phyloP scores from a whole-genome alignment of 1,140 invertebrate genomes.

The Camponotus pennsylvanicus region DNA sequence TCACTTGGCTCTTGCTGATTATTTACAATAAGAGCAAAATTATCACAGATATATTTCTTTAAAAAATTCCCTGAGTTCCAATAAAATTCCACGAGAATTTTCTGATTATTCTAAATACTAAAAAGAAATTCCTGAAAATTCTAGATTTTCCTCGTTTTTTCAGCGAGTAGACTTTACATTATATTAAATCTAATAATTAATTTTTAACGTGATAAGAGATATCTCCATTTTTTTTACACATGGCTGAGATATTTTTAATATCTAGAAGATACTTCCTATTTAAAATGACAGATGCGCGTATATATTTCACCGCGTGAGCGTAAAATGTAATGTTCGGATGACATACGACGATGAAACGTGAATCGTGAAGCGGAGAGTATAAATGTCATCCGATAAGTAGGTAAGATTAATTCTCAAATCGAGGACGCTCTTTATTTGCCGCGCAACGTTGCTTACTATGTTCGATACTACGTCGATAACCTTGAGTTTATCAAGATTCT shows the following conservation, averaged over 20 bases:
- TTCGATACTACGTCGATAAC: slow-evolving; percentile 50
- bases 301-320: not conserved
- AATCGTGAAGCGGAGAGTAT: slow-evolving; percentile 29
- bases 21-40: no score
- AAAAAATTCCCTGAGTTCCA: no score
- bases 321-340: not conserved
- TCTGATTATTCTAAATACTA: no score
- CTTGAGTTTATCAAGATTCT: slow-evolving; percentile 53
- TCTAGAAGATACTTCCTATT: not conserved
- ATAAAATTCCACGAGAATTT: no score
- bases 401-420: slow-evolving; percentile 39
- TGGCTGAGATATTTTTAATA: not conserved
- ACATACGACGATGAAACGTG: not conserved
- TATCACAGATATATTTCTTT: no score
- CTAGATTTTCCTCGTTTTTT: no score
- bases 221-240: no score
- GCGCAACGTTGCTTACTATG: slow-evolving; percentile 44
- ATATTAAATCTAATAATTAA: not conserved
- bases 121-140: no score
- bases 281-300: not conserved
- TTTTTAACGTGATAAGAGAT: not conserved
- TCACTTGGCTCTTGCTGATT: no score
- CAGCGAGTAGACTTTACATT: no score
- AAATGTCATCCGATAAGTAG: slow-evolving; percentile 44
- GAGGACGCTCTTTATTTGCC: slow-evolving; percentile 36